phyloP scores from a whole-genome alignment of 2,797 vertebrate genomes.

The Novumbra hubbsi region DNA sequence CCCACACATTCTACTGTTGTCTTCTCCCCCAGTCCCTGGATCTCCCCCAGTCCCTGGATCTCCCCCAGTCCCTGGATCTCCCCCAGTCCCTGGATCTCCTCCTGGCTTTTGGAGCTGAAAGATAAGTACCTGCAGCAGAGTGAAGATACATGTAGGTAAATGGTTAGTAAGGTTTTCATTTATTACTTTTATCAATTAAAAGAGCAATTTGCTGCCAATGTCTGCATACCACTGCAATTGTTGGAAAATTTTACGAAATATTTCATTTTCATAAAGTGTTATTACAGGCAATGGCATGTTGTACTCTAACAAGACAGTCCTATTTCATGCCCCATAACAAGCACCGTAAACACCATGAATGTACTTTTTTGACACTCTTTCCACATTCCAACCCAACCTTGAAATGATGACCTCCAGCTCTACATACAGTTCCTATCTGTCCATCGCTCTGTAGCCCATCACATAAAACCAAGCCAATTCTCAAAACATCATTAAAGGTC shows the following conservation, averaged over 20 bases:
- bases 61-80: slow-evolving; percentile 24
- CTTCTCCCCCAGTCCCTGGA: slow-evolving; percentile 17
- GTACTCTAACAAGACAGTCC: neutral
- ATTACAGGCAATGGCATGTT: neutral
- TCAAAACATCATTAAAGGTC: neutral
- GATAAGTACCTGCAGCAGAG: slow-evolving; percentile 51
- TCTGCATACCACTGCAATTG: too few species aligned
- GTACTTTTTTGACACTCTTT: neutral
- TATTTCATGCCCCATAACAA: neutral
- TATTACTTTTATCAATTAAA: too few species aligned
- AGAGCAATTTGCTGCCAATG: too few species aligned
- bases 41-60: slow-evolving; percentile 19
- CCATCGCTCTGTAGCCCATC: neutral
- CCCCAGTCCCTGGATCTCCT: slow-evolving; percentile 13
- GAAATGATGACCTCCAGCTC: too few species aligned
- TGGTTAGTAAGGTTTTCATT: neutral
- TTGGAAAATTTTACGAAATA: too few species aligned
- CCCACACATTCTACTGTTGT: slow-evolving; percentile 47
- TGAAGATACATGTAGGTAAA: neutral
- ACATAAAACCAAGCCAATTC: neutral
- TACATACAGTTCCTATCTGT: neutral
- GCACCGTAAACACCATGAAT: neutral
- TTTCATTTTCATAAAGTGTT: too few species aligned
- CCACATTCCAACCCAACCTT: neutral
- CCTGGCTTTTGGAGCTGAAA: slow-evolving; percentile 48